phyloP scores from a whole-genome alignment of 2,113 vertebrate species.

The Notarius lentiginosus region DNA sequence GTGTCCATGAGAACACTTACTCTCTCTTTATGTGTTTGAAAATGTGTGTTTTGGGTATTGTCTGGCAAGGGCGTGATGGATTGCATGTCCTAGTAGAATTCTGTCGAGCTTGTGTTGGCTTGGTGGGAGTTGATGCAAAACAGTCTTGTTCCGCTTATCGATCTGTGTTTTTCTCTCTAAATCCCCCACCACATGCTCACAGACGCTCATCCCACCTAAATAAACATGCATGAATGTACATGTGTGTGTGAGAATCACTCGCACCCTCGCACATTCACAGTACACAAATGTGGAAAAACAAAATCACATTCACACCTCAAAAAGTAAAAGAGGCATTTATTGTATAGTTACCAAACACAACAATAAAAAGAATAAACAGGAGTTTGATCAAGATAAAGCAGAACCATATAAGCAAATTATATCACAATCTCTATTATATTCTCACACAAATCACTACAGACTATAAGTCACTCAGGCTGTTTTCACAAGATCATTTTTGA shows the following conservation, averaged over 20 bases:
- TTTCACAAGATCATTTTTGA: neutral
- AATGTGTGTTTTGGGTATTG: constrained; percentile 13
- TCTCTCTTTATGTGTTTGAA: neutral
- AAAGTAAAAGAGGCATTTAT: neutral
- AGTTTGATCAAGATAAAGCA: neutral
- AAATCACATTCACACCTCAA: neutral
- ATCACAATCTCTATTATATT: neutral
- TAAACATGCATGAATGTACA: neutral
- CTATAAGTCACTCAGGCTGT: neutral
- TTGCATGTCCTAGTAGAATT: constrained; percentile 36
- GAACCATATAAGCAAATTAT: neutral
- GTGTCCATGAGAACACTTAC: constrained; percentile 28
- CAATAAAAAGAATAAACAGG: neutral
- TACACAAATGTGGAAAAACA: neutral
- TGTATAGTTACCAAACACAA: neutral
- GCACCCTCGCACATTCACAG: constrained; percentile 2
- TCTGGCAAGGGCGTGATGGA: constrained; percentile 25
- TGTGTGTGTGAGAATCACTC: constrained; percentile 8
- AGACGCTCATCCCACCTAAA: neutral
- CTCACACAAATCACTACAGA: neutral
- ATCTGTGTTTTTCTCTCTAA: constrained; percentile 26
- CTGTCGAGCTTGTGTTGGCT: neutral
- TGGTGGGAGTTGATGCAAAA: constrained; percentile 6
- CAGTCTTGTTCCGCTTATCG: neutral
- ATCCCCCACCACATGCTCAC: constrained; percentile 11